Conservation (phyloP, 2,888 invertebrate genomes). For the Phortica magna region DNA sequence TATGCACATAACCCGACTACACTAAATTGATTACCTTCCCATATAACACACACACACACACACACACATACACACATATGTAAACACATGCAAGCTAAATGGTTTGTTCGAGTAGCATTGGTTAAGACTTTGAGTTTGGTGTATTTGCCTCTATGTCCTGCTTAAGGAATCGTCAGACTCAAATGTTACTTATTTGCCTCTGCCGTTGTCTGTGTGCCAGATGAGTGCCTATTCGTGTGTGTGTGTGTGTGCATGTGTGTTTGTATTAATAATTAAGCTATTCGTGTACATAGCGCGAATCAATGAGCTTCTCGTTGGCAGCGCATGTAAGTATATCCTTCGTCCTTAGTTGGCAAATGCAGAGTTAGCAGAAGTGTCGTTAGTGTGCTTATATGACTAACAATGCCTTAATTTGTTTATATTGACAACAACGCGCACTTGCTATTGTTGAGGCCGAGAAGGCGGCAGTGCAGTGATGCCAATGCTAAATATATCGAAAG, state of each 20-base stretch:
- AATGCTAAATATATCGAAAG: no score
- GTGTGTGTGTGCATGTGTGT: slow-evolving; percentile 28
- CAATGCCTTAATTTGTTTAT: slow-evolving; percentile 45
- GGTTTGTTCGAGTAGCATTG: not conserved
- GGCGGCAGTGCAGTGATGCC: no score
- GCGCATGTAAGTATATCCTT: slow-evolving; percentile 38
- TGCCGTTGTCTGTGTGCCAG: slow-evolving; percentile 43
- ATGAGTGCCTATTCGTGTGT: slow-evolving; percentile 10
- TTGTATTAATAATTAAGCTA: slow-evolving; percentile 49
- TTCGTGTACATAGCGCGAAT: slow-evolving; percentile 32
- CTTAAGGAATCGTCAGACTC: not conserved
- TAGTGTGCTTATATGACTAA: slow-evolving; percentile 46
- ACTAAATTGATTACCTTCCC: no score
- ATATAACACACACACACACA: not conserved
- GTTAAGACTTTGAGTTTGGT: not conserved
- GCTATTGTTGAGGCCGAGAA: no score
- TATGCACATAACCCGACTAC: no score
- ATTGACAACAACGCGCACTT: not conserved
- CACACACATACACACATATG: not conserved
- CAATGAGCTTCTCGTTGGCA: slow-evolving; percentile 19
- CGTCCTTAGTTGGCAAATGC: not conserved
- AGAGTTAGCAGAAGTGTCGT: slow-evolving; percentile 38
- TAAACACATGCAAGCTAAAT: not conserved
- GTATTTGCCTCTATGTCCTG: not conserved
- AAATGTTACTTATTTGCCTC: not conserved